Evolutionary conservation across 2,113 vertebrate genomes (phyloP), one percentile per base, ranked within the genome.

Genomic region (Ellobius talpinus): DNA sequence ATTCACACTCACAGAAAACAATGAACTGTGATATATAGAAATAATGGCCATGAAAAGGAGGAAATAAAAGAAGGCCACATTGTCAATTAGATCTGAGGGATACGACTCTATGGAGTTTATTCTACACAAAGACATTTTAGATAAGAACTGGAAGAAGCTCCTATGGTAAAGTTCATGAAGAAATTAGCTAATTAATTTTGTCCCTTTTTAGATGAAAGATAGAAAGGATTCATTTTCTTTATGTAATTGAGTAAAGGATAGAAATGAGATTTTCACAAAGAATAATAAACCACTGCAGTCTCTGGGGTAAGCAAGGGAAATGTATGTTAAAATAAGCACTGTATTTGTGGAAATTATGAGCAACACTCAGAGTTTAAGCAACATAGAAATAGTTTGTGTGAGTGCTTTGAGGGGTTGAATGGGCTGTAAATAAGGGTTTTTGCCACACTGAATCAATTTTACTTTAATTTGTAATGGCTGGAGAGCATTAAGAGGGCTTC

Each of bases 1-100:
- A 5, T 4, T 55, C 0, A 1, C 16, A 58, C 55, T 58, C 17
- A 58, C 7, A 65, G 63, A 26, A 47, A 12, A 7, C 36, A 39
- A 9, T 12, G 72, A 77, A 45, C 45, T 16, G 61, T 50, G 3
- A 24, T 33, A 3, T 24, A 19, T 16, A 45, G 21, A 77, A 23
- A 26, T 13, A 50, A 19, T 7, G 5, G 7, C 10, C 55, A 33
- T 39, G 5, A 70, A 81, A 23, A 5, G 52, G 14, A 11, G 14
- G 50, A 7, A 78, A 52, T 55, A 23, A 12, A 29, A 12, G 23
- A 66, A 36, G 0, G 0, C 5, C 1, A 26, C 10, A 4, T 33
- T 55, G 5, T n/a, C 36, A 39, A n/a, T 4, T 3, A 73, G 33
- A 17, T 47, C 55, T 33, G 2, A 33, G 4, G 52, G 70, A 70